These are phyloP conservation scores for Stenichneumon culpator DNA, from an alignment of 2,888 invertebrate species.

Conservation along the genomic window DNA sequence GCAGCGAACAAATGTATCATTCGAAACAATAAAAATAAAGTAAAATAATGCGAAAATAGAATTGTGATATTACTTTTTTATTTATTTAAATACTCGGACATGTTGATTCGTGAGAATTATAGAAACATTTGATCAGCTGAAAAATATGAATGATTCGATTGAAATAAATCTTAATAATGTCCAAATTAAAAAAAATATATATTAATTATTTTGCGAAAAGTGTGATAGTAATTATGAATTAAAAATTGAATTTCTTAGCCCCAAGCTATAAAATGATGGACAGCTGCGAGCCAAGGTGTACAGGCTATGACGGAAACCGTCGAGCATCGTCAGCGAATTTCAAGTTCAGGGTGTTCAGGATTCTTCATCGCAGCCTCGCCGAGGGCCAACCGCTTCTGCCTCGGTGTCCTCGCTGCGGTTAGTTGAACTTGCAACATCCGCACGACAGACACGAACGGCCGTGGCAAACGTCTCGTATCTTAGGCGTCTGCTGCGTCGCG, in stretches of 20 bases:
- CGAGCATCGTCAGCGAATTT: not conserved
- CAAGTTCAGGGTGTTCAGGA: conserved; percentile 9
- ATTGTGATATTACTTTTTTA: too few species aligned
- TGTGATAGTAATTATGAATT: not conserved
- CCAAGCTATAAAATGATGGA: not conserved
- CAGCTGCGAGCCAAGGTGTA: not conserved
- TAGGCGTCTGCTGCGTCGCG: not conserved
- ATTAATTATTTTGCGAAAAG: not conserved
- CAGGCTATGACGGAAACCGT: not conserved
- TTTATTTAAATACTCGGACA: too few species aligned
- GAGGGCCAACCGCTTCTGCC: conserved; percentile 59
- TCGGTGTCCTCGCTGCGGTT: conserved; percentile 50
- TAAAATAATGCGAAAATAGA: too few species aligned
- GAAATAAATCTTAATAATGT: too few species aligned
- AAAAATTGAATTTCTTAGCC: not conserved
- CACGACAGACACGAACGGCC: not conserved
- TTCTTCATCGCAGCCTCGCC: not conserved
- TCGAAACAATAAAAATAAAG: not conserved
- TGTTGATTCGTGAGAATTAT: too few species aligned
- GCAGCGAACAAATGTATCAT: too few species aligned
- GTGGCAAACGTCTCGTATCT: not conserved
- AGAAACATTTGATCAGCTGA: not conserved
- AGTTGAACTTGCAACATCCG: conserved; percentile 3
- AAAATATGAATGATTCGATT: not conserved
- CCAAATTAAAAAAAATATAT: not conserved